A percentile compares a stretch with the other conserved stretches of the same genome.
Conservation (phyloP, 2,797 vertebrate species). For the Hippoglossus hippoglossus region DNA sequence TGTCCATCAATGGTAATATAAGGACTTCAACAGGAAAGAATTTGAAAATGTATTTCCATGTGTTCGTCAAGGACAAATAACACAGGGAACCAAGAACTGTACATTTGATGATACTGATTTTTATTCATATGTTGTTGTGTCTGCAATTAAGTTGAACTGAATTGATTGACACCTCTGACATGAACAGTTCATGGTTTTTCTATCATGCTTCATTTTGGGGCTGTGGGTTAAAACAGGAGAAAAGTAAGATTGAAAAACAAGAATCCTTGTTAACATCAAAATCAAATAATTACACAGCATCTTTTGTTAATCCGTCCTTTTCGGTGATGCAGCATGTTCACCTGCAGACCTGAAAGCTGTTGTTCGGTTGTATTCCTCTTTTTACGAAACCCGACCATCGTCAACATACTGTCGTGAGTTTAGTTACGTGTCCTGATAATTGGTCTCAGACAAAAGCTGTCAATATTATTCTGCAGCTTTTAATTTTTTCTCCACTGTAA, state of each 20-base stretch:
- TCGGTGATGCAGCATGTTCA: neutral
- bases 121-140: no score
- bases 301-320: neutral
- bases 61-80: no score
- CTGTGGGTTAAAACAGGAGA: neutral
- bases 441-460: conserved; percentile 37
- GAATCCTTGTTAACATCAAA: neutral
- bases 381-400: conserved; percentile 27
- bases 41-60: no score
- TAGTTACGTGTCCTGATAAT: conserved; percentile 16
- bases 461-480: conserved; percentile 36
- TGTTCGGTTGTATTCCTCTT: neutral
- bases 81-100: no score
- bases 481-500: conserved; percentile 20
- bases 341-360: neutral
- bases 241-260: neutral
- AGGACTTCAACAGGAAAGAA: no score
- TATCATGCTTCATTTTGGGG: no score
- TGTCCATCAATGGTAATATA: neutral
- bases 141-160: no score
- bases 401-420: conserved; percentile 27
- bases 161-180: no score
- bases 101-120: neutral
- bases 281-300: no score
- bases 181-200: no score